Evolutionary conservation across 2,888 invertebrate species (phyloP).

Genomic region (Ornithoptera priamus): DNA sequence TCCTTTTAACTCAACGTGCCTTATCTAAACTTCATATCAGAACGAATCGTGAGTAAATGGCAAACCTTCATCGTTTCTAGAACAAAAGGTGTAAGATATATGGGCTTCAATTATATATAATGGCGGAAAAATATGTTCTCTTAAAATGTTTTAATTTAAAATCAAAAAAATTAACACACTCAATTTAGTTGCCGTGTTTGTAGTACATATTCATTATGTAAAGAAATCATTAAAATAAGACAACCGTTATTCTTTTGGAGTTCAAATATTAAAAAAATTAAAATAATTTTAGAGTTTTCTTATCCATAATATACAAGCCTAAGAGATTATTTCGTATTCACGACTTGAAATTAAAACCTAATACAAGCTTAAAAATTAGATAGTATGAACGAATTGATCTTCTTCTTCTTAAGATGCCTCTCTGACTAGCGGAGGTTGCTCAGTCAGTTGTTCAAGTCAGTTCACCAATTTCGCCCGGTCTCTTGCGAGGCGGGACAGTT

Average conservation of each 20-base stretch:
- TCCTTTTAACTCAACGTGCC: conserved; percentile 11
- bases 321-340: no score
- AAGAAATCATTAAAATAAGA: neutral
- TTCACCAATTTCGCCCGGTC: no score
- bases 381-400: neutral
- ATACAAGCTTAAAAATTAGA: neutral
- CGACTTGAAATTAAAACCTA: no score
- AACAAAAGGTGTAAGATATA: neutral
- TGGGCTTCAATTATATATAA: neutral
- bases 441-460: no score
- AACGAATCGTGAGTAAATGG: conserved; percentile 5
- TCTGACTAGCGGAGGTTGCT: no score
- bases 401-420: no score
- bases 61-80: neutral
- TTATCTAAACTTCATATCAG: conserved; percentile 6
- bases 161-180: no score
- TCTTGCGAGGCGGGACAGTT: no score
- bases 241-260: no score
- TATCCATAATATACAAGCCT: neutral
- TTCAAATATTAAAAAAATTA: no score
- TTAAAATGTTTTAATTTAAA: no score
- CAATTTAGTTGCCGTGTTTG: neutral
- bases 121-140: neutral
- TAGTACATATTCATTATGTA: neutral
- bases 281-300: neutral